Evolutionary conservation across 2,113 vertebrate species (phyloP).

Genomic region (Suncus etruscus): DNA sequence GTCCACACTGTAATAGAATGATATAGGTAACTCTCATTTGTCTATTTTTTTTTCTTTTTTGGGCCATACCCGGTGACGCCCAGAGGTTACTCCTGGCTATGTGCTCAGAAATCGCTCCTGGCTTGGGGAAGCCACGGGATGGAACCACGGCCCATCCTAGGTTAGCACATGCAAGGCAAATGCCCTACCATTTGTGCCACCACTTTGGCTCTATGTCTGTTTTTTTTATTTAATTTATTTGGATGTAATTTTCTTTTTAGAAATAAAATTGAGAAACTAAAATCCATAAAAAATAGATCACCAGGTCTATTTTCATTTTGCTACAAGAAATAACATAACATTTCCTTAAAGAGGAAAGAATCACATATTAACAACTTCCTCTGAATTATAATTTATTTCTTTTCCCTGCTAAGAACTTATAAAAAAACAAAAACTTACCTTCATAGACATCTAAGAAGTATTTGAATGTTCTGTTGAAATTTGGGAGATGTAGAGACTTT

Average conservation of each 20-base stretch:
- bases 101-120: too few relatives aligned
- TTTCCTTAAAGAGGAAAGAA: background rate
- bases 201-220: background rate
- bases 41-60: background rate
- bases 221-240: too few relatives aligned
- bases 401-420: background rate
- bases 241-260: background rate
- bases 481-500: background rate
- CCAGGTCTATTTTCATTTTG: background rate
- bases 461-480: background rate
- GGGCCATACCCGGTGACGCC: too few relatives aligned
- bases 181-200: too few relatives aligned
- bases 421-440: background rate
- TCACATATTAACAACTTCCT: background rate
- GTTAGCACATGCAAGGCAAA: too few relatives aligned
- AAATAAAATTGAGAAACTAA: background rate
- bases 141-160: too few relatives aligned
- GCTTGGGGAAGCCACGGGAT: too few relatives aligned
- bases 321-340: background rate
- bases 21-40: background rate
- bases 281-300: background rate
- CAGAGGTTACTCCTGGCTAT: too few relatives aligned
- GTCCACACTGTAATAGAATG: background rate
- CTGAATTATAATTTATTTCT: background rate
- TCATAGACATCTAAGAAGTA: background rate